phyloP scores from a whole-genome alignment of 1,140 invertebrate genomes.

The Arion vulgaris region DNA sequence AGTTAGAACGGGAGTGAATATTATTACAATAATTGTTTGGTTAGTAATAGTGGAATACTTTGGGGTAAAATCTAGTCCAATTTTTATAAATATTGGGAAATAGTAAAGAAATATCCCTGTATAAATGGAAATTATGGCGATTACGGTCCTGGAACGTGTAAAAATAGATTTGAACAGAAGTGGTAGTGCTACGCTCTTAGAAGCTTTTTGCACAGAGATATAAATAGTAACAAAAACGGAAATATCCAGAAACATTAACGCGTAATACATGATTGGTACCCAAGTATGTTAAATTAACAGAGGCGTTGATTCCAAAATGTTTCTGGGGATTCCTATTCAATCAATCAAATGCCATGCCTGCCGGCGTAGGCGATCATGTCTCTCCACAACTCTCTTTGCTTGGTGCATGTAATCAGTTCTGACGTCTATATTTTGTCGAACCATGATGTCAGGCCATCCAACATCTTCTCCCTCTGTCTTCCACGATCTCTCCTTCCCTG shows the following conservation, averaged over 20 bases:
- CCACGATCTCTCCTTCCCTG: no score
- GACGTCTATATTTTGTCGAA: no score
- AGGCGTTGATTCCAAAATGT: not conserved
- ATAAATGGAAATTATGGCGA: not conserved
- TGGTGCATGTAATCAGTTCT: no score
- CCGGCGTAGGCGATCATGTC: no score
- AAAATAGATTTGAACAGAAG: not conserved
- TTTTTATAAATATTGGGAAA: not conserved
- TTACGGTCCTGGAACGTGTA: not conserved
- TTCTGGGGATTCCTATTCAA: no score
- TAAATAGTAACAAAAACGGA: not conserved
- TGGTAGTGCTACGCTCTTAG: not conserved
- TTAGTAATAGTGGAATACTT: not conserved
- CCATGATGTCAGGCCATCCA: no score
- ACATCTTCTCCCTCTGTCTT: no score
- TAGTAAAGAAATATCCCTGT: not conserved
- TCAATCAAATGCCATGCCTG: no score
- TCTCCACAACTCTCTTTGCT: no score
- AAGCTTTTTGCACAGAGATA: not conserved
- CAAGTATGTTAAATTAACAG: not conserved
- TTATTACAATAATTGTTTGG: not conserved
- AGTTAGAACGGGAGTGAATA: not conserved
- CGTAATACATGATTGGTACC: not conserved
- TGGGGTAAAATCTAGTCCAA: not conserved
- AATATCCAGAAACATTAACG: conserved; percentile 1